Evolutionary conservation across 2,113 vertebrate species (phyloP), one percentile per base, ranked within the genome.

Genomic region (Syngnathus scovelli): DNA sequence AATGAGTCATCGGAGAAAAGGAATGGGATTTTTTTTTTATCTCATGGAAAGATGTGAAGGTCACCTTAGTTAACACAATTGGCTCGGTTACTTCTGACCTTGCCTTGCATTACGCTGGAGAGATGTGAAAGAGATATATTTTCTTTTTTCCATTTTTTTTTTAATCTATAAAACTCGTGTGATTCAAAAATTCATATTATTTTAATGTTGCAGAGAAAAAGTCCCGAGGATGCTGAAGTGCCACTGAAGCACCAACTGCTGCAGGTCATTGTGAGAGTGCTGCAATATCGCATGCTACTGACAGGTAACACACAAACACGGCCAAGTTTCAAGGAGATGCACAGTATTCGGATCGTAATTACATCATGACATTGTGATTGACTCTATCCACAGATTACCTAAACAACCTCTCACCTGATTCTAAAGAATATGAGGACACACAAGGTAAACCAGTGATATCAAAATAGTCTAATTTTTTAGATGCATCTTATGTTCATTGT

Each of bases 391-490:
- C 90, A 99, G 97, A 99, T 90, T 99, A 99, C 83, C 89, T 98
- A 80, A 98, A 96, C 89, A 97, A 98, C 83, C 93, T 98, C 48
- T 94, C 93, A 75, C 95, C 94, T 37, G 94, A 97, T 84, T 94
- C 93, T 3, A 86, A 89, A 21, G 95, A 99, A 80, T 99, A 97
- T 46, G 93, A 95, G 75, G 86, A 91, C 79, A 96, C 94, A 11
- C 94, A 98, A 89, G 95, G 97, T 99, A 90, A 78, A 59, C 21
- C 21, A 54, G 27, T n/a, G 15, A 27, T 33, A 15, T 56, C 18
- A 41, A 39, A 39, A 33, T 33, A 3, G 27, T 33, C 3, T 33
- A 2, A 33, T n/a, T 55, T 61, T 77, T 36, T 78, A 58, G 62
- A 70, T 56, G 63, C 67, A 52, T 62, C 38, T 18, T 51, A 67